phyloP scores from a whole-genome alignment of 2,113 vertebrate genomes.

The Anolis sagrei region DNA sequence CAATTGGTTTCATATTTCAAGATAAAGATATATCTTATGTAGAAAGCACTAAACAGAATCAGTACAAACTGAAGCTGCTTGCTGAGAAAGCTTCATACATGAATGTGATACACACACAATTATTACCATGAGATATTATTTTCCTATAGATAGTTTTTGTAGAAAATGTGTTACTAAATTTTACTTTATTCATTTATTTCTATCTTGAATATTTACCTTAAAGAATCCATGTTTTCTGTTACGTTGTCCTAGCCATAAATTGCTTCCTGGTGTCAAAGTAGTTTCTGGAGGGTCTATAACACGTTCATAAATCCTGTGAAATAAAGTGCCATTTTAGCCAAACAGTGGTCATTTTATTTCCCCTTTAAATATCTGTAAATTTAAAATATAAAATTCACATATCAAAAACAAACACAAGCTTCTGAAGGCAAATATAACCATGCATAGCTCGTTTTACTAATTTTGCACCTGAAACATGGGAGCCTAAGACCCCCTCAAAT shows the following conservation, averaged over 20 bases:
- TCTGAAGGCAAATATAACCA: background rate
- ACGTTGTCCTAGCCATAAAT: conserved; percentile 94
- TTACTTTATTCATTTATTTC: fast-evolving
- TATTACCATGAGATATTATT: background rate
- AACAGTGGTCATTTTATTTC: conserved; percentile 12
- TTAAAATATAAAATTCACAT: background rate
- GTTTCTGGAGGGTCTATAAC: conserved; percentile 91
- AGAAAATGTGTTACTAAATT: background rate
- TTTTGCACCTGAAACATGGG: background rate
- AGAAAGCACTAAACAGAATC: background rate
- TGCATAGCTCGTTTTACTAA: background rate
- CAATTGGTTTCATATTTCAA: background rate
- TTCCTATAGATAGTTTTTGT: background rate
- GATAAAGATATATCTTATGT: background rate
- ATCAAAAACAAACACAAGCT: background rate
- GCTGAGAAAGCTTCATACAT: background rate
- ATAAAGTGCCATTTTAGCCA: conserved; percentile 58
- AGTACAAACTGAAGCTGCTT: background rate
- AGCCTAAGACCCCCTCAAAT: no score
- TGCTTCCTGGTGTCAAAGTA: conserved; percentile 87
- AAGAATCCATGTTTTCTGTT: conserved; percentile 93
- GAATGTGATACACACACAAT: background rate
- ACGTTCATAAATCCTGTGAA: conserved; percentile 93
- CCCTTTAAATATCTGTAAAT: background rate
- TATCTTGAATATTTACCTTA: conserved; percentile 84